These are phyloP conservation scores for Climacteris rufus DNA, from an alignment of 2,113 vertebrate species.

Conservation along the genomic window DNA sequence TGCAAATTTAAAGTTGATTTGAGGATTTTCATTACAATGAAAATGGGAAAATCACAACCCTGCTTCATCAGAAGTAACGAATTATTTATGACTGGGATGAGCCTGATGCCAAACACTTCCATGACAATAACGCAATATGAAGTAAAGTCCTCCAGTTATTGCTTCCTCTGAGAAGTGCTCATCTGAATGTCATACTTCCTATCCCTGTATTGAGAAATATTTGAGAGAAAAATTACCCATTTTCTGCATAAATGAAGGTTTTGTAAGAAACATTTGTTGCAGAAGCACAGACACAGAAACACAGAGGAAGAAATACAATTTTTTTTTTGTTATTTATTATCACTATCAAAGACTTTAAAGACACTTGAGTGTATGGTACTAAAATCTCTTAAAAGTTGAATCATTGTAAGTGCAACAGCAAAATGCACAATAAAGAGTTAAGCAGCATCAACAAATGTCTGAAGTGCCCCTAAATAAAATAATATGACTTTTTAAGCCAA, in stretches of 20 bases:
- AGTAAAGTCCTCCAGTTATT: background rate
- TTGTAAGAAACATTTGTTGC: background rate
- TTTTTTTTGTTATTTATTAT: too few relatives aligned
- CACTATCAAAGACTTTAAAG: background rate
- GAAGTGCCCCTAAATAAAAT: background rate
- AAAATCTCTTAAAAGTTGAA: background rate
- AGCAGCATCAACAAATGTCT: background rate
- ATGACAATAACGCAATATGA: background rate
- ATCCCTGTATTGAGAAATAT: background rate
- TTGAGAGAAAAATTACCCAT: background rate
- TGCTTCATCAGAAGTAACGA: background rate
- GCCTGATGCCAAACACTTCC: background rate
- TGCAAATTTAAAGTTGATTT: background rate
- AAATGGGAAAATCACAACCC: background rate
- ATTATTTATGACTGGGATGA: background rate
- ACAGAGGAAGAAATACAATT: background rate
- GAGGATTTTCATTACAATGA: background rate
- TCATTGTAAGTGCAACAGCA: background rate
- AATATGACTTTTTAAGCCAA: background rate
- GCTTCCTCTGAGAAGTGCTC: background rate
- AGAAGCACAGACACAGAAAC: background rate
- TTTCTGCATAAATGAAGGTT: background rate
- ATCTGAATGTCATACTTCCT: background rate
- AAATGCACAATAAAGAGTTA: background rate
- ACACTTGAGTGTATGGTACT: background rate